These are phyloP conservation scores for Forficula auricularia DNA, from an alignment of 1,140 invertebrate genomes.

Conservation along the genomic window DNA sequence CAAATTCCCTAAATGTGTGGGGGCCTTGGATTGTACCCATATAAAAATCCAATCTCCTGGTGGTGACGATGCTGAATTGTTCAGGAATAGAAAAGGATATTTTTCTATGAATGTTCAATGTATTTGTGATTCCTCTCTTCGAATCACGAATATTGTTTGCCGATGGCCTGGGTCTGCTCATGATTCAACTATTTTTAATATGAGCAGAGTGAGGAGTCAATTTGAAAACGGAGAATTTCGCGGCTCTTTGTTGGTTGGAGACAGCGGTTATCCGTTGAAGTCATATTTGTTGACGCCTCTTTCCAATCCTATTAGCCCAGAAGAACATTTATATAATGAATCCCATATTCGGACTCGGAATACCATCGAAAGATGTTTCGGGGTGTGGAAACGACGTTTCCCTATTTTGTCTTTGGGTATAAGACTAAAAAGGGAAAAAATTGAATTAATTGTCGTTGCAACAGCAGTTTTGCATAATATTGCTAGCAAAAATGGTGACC, in stretches of 20 bases:
- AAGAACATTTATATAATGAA: conserved; percentile 20
- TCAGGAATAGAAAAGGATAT: conserved; percentile 21
- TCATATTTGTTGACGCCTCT: conserved; percentile 19
- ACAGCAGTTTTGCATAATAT: too few relatives aligned
- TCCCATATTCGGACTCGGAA: too few relatives aligned
- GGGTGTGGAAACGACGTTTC: too few relatives aligned
- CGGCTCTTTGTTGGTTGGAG: conserved; percentile 18
- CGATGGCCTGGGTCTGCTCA: conserved; percentile 18
- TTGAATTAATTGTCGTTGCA: too few relatives aligned
- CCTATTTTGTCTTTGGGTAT: too few relatives aligned
- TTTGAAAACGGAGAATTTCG: conserved; percentile 16
- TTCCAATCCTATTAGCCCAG: conserved; percentile 13
- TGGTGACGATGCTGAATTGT: conserved; percentile 23
- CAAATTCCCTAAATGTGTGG: too few relatives aligned
- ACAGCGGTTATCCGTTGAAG: conserved; percentile 17
- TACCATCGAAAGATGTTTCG: too few relatives aligned
- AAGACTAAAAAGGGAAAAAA: too few relatives aligned
- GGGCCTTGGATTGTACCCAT: too few relatives aligned
- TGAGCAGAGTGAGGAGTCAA: conserved; percentile 8
- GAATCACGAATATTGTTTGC: conserved; percentile 15
- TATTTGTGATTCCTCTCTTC: conserved; percentile 13
- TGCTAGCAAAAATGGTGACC: too few relatives aligned
- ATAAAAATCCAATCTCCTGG: conserved; percentile 12
- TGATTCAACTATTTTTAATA: conserved; percentile 19
- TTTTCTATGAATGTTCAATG: conserved; percentile 20